Percentiles rank a stretch among this genome's conserved stretches.
Evolutionary conservation across 1,140 invertebrate genomes (phyloP).

Genomic region (Patella vulgata): DNA sequence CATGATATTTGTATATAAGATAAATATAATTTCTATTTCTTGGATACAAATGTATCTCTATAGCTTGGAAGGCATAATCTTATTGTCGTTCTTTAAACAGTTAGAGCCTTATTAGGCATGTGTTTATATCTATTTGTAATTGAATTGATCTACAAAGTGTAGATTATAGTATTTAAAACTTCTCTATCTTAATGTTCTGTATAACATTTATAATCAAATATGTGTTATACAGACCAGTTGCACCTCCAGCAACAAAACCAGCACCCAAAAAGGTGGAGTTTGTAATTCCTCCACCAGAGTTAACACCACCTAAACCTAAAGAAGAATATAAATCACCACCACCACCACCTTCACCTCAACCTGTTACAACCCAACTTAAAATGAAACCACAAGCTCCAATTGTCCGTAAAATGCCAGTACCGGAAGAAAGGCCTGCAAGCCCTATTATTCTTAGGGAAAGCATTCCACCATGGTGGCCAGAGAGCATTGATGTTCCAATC

Average conservation of each 20-base stretch:
- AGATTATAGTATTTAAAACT: too few relatives aligned
- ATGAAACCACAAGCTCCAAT: conserved; percentile 18
- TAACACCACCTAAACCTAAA: conserved; percentile 10
- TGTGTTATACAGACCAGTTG: conserved; percentile 1
- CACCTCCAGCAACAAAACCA: neutral
- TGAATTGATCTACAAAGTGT: too few relatives aligned
- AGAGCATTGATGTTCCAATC: conserved; percentile 41
- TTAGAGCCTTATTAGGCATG: too few relatives aligned
- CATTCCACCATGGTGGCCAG: conserved; percentile 31
- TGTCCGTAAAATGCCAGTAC: conserved; percentile 29
- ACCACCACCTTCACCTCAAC: conserved; percentile 8
- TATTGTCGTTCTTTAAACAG: too few relatives aligned
- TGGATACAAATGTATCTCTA: too few relatives aligned
- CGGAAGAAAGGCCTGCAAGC: conserved; percentile 16
- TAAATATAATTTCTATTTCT: too few relatives aligned
- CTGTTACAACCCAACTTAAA: conserved; percentile 16
- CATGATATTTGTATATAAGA: too few relatives aligned
- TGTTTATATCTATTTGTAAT: too few relatives aligned
- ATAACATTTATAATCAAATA: too few relatives aligned
- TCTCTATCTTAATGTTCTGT: too few relatives aligned
- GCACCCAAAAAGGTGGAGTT: neutral
- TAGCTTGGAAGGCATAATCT: too few relatives aligned
- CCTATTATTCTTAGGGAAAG: conserved; percentile 37
- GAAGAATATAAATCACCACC: conserved; percentile 5
- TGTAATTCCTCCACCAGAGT: too few relatives aligned